Percentiles rank a stretch among this genome's conserved stretches.
Conservation (phyloP, 1,140 invertebrate genomes). For the Nebria ingens region DNA sequence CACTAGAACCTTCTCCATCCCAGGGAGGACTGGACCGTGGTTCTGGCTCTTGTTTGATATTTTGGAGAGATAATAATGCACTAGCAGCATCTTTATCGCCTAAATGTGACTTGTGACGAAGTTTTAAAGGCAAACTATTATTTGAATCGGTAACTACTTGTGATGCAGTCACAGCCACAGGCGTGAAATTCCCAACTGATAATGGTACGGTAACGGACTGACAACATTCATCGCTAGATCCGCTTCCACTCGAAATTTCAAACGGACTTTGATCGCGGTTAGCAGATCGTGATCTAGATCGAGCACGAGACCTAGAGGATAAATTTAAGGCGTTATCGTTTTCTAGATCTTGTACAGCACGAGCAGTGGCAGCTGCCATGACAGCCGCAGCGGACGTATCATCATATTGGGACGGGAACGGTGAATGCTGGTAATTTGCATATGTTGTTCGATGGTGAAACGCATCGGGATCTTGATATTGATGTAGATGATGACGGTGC, state of each 20-base stretch:
- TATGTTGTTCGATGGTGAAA: conserved; percentile 27
- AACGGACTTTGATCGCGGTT: conserved; percentile 50
- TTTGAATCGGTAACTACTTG: conserved; percentile 33
- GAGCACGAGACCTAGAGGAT: conserved; percentile 34
- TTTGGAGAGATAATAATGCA: conserved; percentile 64
- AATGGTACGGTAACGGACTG: conserved; percentile 11
- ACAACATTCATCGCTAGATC: conserved; percentile 53
- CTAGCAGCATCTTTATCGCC: conserved; percentile 78
- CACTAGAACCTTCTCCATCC: conserved; percentile 74
- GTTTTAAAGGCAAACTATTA: conserved; percentile 72
- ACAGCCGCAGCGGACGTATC: conserved; percentile 26
- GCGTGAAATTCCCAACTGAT: conserved; percentile 31
- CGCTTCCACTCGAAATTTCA: conserved; percentile 59
- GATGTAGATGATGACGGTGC: conserved; percentile 23
- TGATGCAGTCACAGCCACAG: conserved; percentile 35
- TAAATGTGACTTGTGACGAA: conserved; percentile 84
- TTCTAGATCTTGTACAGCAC: conserved; percentile 16
- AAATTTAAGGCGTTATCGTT: conserved; percentile 54
- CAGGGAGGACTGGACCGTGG: conserved; percentile 64
- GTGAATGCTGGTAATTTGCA: conserved; percentile 21
- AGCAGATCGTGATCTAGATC: conserved; percentile 35
- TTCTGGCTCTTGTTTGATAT: conserved; percentile 73
- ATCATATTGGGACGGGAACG: conserved; percentile 36
- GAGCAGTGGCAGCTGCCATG: conserved; percentile 13
- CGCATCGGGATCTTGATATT: conserved; percentile 23